These are phyloP conservation scores for Myripristis jacobus DNA, from an alignment of 2,797 vertebrate species.

Conservation along the genomic window DNA sequence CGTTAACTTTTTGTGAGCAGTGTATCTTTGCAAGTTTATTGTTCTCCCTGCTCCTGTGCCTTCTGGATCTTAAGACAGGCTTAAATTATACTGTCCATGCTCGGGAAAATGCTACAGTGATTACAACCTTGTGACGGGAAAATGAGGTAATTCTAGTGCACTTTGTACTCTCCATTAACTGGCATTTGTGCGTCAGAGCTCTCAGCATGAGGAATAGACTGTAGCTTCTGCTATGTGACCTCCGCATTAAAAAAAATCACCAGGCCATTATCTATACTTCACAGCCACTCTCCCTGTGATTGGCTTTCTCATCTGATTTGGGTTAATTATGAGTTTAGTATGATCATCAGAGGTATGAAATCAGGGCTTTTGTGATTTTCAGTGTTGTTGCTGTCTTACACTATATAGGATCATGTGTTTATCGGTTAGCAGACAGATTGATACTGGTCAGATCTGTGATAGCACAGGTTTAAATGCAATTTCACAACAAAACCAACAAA, in stretches of 20 bases:
- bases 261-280: conserved; percentile 15
- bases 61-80: background rate
- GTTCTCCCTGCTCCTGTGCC: background rate
- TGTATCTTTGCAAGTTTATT: conserved; percentile 9
- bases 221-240: conserved; percentile 34
- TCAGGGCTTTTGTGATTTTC: background rate
- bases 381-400: background rate
- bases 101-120: conserved; percentile 30
- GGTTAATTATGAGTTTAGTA: conserved; percentile 39
- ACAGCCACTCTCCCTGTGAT: background rate
- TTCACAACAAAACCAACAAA: too few relatives aligned
- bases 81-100: conserved; percentile 5
- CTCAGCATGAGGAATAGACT: conserved; percentile 12
- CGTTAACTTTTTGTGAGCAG: too few relatives aligned
- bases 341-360: conserved; percentile 30
- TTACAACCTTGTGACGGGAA: conserved; percentile 19
- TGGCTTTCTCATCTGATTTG: conserved; percentile 40
- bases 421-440: background rate
- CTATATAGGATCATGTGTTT: background rate
- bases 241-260: conserved; percentile 34
- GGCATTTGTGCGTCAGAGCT: conserved; percentile 25
- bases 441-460: too few relatives aligned
- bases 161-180: conserved; percentile 43
- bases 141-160: conserved; percentile 22
- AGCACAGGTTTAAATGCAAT: too few relatives aligned